Base-by-base conservation (phyloP, 2,888 invertebrate species). In the Leucophenga maculata region DNA sequence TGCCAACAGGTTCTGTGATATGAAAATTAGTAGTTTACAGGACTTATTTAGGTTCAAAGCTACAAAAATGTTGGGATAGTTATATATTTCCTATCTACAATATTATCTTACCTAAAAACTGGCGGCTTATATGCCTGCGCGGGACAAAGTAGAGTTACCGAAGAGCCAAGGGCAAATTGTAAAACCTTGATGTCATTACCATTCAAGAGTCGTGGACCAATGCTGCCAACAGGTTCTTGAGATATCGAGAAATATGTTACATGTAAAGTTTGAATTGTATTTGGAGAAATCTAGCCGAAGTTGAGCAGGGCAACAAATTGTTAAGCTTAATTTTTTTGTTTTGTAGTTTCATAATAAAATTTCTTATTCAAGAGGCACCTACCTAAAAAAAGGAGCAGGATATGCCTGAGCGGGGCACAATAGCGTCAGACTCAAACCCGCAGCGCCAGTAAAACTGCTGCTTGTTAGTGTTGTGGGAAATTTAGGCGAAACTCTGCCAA, bases 401-500 rank as follows among this genome's bases (percentile, higher is more conserved):
- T 91, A 93, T 77, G 92, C 93, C 89, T 93, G 92, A 31, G 92
- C 92, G 71, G 92, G 92, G 86, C 93, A 93, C 72, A 92, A 89
- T 79, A 93, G 80, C 72, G 92, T 92, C 77, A 93, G 89, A 87
- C 90, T 90, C 78, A 89, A 87, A 77, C 87, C 89, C 79, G 89
- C 88, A 77, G 78, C 88, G 83, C 91, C 90, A 86, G 91, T 91
- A 89, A 92, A 92, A 78, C 92, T 91, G 89, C 92, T 92, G 86
- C 91, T 91, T 52, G 91, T 91, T 86, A 82, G 86, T 77, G 90
- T 90, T 79, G 90, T 91, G 87, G 91, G 90, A 85, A 93, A 92
- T 90, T 93, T 93, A 75, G 94, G 94, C 77, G 92, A 91, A 73
- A 93, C 93, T 87, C 93, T 93, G 89, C 93, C 93, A 89, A 94